Evolutionary conservation across 2,797 vertebrate species (phyloP), one percentile per base, ranked within the genome.

Genomic region (Gallinago solitaria): DNA sequence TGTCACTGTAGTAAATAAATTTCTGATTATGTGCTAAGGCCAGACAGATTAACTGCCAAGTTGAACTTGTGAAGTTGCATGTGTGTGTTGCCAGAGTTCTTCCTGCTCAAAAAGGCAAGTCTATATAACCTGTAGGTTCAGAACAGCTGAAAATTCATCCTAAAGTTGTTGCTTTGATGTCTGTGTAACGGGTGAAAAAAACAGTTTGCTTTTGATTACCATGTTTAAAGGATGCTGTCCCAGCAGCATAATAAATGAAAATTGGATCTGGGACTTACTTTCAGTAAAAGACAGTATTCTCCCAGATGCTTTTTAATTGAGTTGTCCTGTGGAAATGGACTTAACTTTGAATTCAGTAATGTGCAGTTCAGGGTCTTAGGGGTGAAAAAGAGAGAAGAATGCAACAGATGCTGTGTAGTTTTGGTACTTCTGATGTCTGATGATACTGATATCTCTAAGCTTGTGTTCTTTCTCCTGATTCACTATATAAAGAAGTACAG

Each of bases 221-320:
- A 1, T 23, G 20, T 86, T 95, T 92, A 79, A 84, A 73, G 74
- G 35, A 71, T 80, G 13, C 63, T 90, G 77, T 92, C 65, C 59
- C 35, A 79, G 35, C 28, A 77, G 43, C 19, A 32, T 90, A 73
- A 86, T 90, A 93, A 93, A 96, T 82, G 50, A 76, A 63, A 89
- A 70, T 7, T 84, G 70, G 63, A 79, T 47, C 59, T 80, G 67
- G 51, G 70, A 83, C 35, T 74, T 77, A 16, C 16, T 68, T 86
- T 81, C 47, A 59, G 48, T 82, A 65, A 81, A 73, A 89, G 32
- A 59, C 19, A 27, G 9, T 69, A 23, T 90, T 88, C 43, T 75
- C 83, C 65, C 90, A 94, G 87, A 65, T 95, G 87, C 43, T 83
- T 90, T 91, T 81, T 14, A 92, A 84, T 90, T 84, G 81, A 96